Evolutionary conservation across 2,888 invertebrate genomes (phyloP).

Genomic region (Lithophane semibrunnea): DNA sequence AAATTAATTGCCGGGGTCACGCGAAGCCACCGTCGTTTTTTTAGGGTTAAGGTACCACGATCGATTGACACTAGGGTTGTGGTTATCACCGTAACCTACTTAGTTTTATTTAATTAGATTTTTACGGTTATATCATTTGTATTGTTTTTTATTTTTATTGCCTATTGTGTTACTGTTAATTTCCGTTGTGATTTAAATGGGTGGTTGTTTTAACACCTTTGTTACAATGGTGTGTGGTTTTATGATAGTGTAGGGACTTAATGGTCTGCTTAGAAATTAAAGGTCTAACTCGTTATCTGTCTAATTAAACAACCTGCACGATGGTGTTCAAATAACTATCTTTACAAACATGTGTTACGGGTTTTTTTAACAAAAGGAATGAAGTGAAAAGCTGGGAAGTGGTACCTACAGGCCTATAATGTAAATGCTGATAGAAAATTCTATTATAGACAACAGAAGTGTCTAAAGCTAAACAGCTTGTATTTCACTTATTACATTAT

Average conservation of each 20-base stretch:
- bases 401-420: background rate
- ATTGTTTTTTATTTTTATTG: conserved; percentile 57
- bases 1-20: conserved; percentile 82
- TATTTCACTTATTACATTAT: no score
- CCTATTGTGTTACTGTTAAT: conserved; percentile 49
- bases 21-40: conserved; percentile 71
- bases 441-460: background rate
- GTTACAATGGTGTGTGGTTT: conserved; percentile 31
- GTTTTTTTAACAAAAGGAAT: background rate
- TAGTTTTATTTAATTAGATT: conserved; percentile 67
- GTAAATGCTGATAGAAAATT: background rate
- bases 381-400: no score
- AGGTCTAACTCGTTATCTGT: conserved; percentile 15
- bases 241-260: conserved; percentile 25
- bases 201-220: conserved; percentile 45
- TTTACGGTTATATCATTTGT: conserved; percentile 59
- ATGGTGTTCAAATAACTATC: background rate
- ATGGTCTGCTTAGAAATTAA: conserved; percentile 27
- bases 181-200: conserved; percentile 49
- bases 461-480: no score
- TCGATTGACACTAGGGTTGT: conserved; percentile 65
- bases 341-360: background rate
- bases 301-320: conserved; percentile 11
- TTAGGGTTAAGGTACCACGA: conserved; percentile 68
- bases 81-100: conserved; percentile 64